Evolutionary conservation across 2,888 invertebrate genomes (phyloP), one percentile per base, ranked within the genome.

Genomic region (Monopis laevigella): DNA sequence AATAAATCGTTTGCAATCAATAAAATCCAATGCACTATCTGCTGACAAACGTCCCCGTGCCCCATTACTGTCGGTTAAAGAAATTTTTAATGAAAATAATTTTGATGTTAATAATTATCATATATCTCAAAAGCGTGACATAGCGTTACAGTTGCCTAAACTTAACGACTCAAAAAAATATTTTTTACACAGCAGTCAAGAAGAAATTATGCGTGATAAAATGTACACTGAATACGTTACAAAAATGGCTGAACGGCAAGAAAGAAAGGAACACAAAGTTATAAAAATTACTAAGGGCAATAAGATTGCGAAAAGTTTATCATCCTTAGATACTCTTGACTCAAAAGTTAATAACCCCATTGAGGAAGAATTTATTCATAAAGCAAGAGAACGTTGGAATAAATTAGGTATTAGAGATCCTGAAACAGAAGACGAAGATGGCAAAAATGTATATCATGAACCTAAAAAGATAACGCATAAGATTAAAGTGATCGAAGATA

Each of bases 161-260:
- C 13, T 29, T 17, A 18, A 18, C 7, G 29, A 28, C 2, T 44
- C 35, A 38, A 51, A 43, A 55, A 53, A 44, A 14, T 63, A 68
- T 30, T 51, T 65, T 43, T 73, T 86, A 28, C 82, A 81, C 7
- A 84, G 86, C 6, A 87, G 87, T 36, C 89, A 92, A 61, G 86
- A 86, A 46, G 90, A 92, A 62, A 77, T 85, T 29, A 86, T 90
- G 52, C 85, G 92, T 5, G 88, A 89, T 49, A 86, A 88, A 66
- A 93, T 93, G 92, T 93, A 90, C 67, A 84, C 89, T 51, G 93
- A 93, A 63, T 93, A 92, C 71, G 84, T 92, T 58, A 82, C 83
- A 56, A 89, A 92, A 68, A 88, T 93, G 54, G 86, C 88, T 3
- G 89, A 90, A 59, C 83, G 92, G 8, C 87, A 90, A 53, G 88